Base-by-base conservation (phyloP, 2,797 vertebrate species). In the Sebastiscus albofasciatus region DNA sequence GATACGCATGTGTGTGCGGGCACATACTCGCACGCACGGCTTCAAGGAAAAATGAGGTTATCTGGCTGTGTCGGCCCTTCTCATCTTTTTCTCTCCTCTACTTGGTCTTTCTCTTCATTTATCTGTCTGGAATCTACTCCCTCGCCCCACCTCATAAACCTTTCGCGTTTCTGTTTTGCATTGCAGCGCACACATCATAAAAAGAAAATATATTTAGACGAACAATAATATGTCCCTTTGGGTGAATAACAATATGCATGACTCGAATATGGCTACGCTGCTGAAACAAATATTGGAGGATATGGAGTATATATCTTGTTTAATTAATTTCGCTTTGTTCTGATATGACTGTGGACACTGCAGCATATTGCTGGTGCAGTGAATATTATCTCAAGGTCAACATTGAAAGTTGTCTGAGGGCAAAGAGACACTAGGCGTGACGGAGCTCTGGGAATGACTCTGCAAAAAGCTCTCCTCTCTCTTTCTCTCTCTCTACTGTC, bases 381-480 rank as follows among this genome's bases (percentile, higher is more conserved):
- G 78, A 79, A 52, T 88, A 88, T 88, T 79, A 87, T 86, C 79
- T 87, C 46, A 87, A 92, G 88, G 90, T 94, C 90, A 92, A 79
- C 79, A 76, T 2, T 75, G 67, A 84, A 77, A 88, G 88, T 91
- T 86, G 80, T 91, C 75, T 75, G 83, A 92, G 90, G 91, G 90
- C 89, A 92, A 89, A 93, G 87, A 90, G 85, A 92, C 86, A 82
- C 72, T 58, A 61, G 68, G 88, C 54, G 22, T 85, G 88, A 87
- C 73, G 26, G 56, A 82, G 83, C 69, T 81, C 69, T 61, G 77
- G 70, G 81, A 90, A 80, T 92, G 91, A 92, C 87, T 92, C 80
- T 82, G 89, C 91, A 92, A 80, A 93, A 89, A 77, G 52, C 85
- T 72, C 67, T 34, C 59, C 52, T 29, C 79, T 70, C 71, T 84